Base-by-base conservation (phyloP, 1,140 invertebrate genomes). In the Bombus pascuorum region DNA sequence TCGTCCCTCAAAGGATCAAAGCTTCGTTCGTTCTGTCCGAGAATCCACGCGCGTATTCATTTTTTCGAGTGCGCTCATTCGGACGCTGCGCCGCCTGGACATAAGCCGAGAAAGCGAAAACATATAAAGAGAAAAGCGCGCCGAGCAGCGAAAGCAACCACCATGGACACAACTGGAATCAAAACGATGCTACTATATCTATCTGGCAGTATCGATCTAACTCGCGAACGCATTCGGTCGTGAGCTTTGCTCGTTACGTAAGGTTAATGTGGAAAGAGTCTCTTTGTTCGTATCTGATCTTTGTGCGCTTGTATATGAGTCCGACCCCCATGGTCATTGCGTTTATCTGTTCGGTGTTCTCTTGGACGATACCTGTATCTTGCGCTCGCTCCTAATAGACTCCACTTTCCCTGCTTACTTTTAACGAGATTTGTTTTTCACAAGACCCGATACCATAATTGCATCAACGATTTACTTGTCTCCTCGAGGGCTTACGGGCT, bases 401-500 rank as follows among this genome's bases (percentile, higher is more conserved):
- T 79, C n/a, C 66, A 37, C 47, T 71, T 84, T 71, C 66, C 44
- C 74, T 57, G 76, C 5, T 80, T 73, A 80, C 83, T 80, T 80
- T 80, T 85, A 85, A 85, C 83, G 83, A 85, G 83, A 85, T 85
- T 81, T 81, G 83, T 81, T 81, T 62, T 73, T 53, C 77, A 18
- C 78, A 34, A 59, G 18, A n/a, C 2, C 13, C 44, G 37, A 65
- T 42, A 57, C 62, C 37, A 53, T 73, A 74, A 85, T 81, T 53
- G 77, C 59, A 57, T 73, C 76, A 57, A 81, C 71, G 72, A 81
- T 81, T 74, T 81, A 66, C 59, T 85, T 74, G 79, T 57, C 65
- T 65, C 44, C 59, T 81, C 59, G 78, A 72, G 76, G 47, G 77
- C 76, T 57, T 75, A 12, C 44, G 62, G 73, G 34, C 82, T 85